These are phyloP conservation scores for Orthonychiurus folsomi DNA, from an alignment of 2,888 invertebrate genomes.

Conservation along the genomic window DNA sequence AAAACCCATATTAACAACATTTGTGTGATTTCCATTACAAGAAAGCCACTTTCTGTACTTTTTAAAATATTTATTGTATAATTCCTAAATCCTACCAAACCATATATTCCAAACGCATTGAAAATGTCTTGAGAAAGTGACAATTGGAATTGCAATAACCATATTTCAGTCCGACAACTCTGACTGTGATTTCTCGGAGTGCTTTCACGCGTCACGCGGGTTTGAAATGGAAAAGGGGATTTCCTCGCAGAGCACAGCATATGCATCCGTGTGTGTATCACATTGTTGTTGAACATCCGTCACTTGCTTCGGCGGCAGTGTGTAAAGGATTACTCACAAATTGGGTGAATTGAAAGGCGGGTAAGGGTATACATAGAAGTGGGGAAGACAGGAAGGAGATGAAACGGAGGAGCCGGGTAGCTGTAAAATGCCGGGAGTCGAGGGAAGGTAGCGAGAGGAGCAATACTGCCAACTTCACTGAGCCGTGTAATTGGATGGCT, in stretches of 20 bases:
- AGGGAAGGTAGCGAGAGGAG: constrained; percentile 30
- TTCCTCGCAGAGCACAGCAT: background rate
- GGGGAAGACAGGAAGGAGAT: background rate
- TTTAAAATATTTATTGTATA: no score
- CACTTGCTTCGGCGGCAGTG: background rate
- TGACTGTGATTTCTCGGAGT: no score
- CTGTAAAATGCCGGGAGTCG: constrained; percentile 10
- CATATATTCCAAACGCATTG: background rate
- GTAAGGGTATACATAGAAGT: background rate
- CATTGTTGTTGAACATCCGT: background rate
- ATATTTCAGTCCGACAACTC: background rate
- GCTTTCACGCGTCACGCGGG: no score
- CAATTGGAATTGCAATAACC: constrained; percentile 1
- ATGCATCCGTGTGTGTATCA: background rate
- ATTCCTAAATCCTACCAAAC: background rate
- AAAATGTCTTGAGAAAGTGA: background rate
- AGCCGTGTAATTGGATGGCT: constrained; percentile 41
- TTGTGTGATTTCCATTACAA: no score
- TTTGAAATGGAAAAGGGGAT: background rate
- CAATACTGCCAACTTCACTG: constrained; percentile 37
- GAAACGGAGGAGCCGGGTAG: constrained; percentile 9
- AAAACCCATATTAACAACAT: no score
- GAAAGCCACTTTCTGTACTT: no score
- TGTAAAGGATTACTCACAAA: background rate
- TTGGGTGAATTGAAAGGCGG: background rate